Percentiles rank a stretch among this genome's conserved stretches.
phyloP scores from a whole-genome alignment of 2,113 vertebrate genomes.

The Sigmodon hispidus region DNA sequence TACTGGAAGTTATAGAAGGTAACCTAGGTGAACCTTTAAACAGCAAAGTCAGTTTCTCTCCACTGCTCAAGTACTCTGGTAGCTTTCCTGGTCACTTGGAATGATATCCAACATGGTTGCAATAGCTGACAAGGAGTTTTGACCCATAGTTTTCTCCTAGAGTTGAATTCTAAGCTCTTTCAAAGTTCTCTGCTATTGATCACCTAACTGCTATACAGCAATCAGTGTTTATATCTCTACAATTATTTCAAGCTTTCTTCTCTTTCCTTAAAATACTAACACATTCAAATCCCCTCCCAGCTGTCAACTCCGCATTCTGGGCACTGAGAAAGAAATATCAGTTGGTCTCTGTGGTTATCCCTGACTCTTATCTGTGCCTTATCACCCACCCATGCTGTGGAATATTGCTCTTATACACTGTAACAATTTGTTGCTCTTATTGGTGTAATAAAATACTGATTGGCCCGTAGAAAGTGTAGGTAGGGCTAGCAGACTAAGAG shows the following conservation, averaged over 20 bases:
- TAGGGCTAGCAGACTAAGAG: no score
- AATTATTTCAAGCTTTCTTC: not conserved
- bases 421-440: no score
- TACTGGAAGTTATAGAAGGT: not conserved
- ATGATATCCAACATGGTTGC: not conserved
- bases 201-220: not conserved
- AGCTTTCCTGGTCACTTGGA: not conserved
- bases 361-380: no score
- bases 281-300: not conserved
- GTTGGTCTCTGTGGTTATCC: not conserved
- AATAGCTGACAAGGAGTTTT: not conserved
- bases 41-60: not conserved
- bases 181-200: not conserved
- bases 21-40: not conserved
- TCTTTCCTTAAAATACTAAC: not conserved
- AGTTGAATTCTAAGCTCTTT: not conserved
- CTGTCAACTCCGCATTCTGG: not conserved
- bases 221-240: not conserved
- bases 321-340: not conserved
- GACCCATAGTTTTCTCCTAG: not conserved
- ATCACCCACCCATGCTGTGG: no score
- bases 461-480: no score
- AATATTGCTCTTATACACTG: no score
- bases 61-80: not conserved
- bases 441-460: no score